Conservation (phyloP, 2,113 vertebrate genomes). For the Irena cyanogastra region DNA sequence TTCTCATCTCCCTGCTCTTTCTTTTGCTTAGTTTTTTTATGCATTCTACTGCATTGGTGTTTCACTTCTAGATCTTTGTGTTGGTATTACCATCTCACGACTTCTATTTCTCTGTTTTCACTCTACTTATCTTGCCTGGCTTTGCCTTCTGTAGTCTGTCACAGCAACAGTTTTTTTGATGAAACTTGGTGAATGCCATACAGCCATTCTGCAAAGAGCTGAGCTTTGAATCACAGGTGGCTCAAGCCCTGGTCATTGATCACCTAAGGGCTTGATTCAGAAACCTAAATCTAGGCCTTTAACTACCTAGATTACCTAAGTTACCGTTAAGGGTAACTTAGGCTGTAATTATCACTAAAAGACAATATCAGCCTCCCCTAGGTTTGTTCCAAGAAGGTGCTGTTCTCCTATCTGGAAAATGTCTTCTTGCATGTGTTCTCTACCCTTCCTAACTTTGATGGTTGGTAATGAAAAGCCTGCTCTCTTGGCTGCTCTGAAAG, state of each 20-base stretch:
- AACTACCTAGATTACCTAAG: too few relatives aligned
- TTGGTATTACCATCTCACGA: background rate
- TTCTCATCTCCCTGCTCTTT: background rate
- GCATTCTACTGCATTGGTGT: accelerated
- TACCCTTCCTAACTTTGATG: background rate
- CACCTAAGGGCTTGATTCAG: background rate
- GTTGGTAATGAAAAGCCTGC: background rate
- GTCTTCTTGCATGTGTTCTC: background rate
- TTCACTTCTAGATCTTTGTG: background rate
- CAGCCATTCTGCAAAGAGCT: accelerated
- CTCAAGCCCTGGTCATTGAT: background rate
- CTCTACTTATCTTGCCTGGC: background rate
- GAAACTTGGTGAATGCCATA: background rate
- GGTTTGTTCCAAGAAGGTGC: background rate
- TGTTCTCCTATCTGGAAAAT: background rate
- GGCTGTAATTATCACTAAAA: background rate
- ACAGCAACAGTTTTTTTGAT: background rate
- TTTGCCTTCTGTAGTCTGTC: background rate
- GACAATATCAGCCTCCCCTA: background rate
- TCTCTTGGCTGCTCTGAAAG: background rate
- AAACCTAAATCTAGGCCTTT: background rate
- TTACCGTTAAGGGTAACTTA: background rate
- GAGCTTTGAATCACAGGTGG: background rate
- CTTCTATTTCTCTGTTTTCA: background rate
- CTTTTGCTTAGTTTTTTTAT: background rate